A percentile compares a stretch with the other conserved stretches of the same genome.
These are phyloP conservation scores for Cotesia congregata DNA, from an alignment of 2,888 invertebrate genomes.

Conservation along the genomic window DNA sequence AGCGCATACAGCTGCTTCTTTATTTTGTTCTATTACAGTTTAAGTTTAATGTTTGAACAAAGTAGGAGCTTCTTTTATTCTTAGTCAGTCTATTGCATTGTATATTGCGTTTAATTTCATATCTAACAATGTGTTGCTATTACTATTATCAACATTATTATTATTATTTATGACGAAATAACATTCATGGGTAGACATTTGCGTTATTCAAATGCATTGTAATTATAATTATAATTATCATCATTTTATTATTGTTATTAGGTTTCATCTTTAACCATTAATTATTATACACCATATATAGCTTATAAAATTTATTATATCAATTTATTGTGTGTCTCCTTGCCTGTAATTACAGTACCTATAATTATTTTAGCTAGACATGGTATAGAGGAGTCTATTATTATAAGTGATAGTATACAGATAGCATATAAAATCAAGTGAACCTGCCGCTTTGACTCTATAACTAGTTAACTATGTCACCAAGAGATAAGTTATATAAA, in stretches of 20 bases:
- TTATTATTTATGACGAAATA: not conserved
- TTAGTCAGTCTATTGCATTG: not conserved
- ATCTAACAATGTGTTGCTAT: not conserved
- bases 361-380: not conserved
- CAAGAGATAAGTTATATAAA: not conserved
- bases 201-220: not conserved
- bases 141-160: not conserved
- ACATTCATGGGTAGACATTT: not conserved
- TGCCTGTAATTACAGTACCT: not conserved
- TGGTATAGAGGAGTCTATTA: not conserved
- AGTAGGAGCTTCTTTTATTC: not conserved
- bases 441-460: not conserved
- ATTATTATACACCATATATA: too few relatives aligned
- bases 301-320: not conserved
- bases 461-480: conserved; percentile 1
- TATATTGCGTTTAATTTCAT: not conserved
- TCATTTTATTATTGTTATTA: not conserved
- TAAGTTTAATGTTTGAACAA: not conserved
- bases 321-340: not conserved
- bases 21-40: not conserved
- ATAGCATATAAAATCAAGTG: not conserved
- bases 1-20: not conserved
- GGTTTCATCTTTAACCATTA: not conserved
- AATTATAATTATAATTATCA: not conserved
- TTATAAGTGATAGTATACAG: not conserved